These are phyloP conservation scores for Phrynosoma blainvillii DNA, from an alignment of 2,113 vertebrate species.

Conservation along the genomic window DNA sequence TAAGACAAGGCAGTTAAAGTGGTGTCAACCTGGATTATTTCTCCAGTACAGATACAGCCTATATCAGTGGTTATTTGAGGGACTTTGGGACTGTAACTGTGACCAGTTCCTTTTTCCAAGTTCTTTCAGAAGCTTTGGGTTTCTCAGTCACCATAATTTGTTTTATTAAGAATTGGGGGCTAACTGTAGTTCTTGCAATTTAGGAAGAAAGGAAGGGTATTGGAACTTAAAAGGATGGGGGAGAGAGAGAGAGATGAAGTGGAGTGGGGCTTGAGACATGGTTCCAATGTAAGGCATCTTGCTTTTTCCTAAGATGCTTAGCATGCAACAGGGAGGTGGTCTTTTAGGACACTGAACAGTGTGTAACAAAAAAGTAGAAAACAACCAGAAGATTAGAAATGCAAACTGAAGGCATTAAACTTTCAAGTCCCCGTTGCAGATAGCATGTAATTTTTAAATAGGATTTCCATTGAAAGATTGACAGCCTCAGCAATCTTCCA, in stretches of 20 bases:
- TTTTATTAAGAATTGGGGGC: neutral
- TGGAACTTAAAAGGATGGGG: neutral
- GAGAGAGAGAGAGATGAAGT: neutral
- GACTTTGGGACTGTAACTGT: too few relatives aligned
- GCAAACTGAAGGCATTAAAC: slow-evolving; percentile 42
- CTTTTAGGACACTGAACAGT: slow-evolving; percentile 1
- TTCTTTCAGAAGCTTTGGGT: neutral
- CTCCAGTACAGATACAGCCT: too few relatives aligned
- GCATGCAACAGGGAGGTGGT: slow-evolving; percentile 20
- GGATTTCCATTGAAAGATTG: slow-evolving; percentile 46
- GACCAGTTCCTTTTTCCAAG: too few relatives aligned
- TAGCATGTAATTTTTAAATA: slow-evolving; percentile 52
- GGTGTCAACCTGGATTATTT: too few relatives aligned
- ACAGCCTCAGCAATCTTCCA: slow-evolving; percentile 34
- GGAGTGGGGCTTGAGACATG: too few relatives aligned
- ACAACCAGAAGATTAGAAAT: slow-evolving; percentile 25
- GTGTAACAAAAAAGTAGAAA: slow-evolving; percentile 26
- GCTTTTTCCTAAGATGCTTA: neutral
- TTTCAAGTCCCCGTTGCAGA: slow-evolving; percentile 44
- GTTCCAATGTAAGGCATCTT: too few relatives aligned
- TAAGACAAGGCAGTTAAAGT: too few relatives aligned
- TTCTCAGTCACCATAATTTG: neutral
- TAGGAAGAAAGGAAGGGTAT: neutral
- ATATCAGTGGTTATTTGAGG: too few relatives aligned
- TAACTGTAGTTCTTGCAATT: neutral